These are phyloP conservation scores for Rhynchotus rufescens DNA, from an alignment of 2,797 vertebrate genomes.

Conservation along the genomic window DNA sequence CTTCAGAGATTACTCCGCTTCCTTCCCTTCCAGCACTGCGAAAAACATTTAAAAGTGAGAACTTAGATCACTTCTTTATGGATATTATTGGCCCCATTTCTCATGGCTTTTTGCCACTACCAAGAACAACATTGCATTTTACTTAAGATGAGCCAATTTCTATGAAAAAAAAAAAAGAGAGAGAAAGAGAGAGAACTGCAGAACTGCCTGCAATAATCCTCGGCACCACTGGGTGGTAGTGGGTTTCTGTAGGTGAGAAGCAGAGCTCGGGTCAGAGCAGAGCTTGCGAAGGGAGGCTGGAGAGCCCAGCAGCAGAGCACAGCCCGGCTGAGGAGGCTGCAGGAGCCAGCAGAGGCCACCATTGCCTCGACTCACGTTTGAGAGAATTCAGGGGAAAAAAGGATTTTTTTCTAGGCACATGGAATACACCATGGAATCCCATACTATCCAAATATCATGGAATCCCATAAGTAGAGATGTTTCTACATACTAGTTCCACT, in stretches of 20 bases:
- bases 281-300: neutral
- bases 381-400: neutral
- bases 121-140: fast-evolving
- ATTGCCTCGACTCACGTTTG: neutral
- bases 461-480: neutral
- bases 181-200: too few species aligned
- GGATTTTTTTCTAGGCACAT: neutral
- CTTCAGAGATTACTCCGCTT: neutral
- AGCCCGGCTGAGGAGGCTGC: neutral
- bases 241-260: neutral
- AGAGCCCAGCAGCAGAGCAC: neutral
- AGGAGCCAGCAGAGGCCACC: neutral
- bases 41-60: neutral
- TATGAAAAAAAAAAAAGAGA: too few species aligned
- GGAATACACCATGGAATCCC: neutral
- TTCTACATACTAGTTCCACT: neutral
- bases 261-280: neutral
- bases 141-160: fast-evolving
- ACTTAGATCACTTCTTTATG: neutral
- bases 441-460: neutral
- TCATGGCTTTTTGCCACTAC: neutral
- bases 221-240: constrained; percentile 68
- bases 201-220: neutral
- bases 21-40: neutral
- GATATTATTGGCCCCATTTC: fast-evolving